Conservation (phyloP, 2,113 vertebrate species). For the Anoplopoma fimbria region DNA sequence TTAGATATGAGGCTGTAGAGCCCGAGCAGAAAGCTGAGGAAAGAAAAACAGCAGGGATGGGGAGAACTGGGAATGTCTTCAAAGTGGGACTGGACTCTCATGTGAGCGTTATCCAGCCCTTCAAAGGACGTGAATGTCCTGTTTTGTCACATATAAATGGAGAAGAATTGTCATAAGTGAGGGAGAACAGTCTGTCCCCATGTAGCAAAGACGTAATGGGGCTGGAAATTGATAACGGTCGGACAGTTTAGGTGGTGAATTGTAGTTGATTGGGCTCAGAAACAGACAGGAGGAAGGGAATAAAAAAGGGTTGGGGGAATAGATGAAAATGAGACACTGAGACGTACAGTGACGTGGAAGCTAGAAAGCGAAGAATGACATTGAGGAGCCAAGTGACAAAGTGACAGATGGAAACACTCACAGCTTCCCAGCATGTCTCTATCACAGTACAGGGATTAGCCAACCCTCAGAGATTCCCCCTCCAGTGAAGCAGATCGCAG, state of each 20-base stretch:
- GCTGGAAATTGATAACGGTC: not conserved
- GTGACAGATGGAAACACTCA: slow-evolving; percentile 54
- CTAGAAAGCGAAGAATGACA: slow-evolving; percentile 13
- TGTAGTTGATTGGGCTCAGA: slow-evolving; percentile 3
- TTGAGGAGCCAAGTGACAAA: slow-evolving; percentile 26
- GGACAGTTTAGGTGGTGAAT: slow-evolving; percentile 14
- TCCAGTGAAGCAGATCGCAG: slow-evolving; percentile 57
- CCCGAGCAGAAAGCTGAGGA: not conserved
- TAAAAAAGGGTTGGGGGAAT: not conserved
- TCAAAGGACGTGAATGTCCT: slow-evolving; percentile 18
- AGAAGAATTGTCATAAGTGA: slow-evolving; percentile 23
- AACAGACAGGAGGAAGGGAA: not conserved
- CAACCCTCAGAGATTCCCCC: slow-evolving; percentile 42
- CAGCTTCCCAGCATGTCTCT: slow-evolving; percentile 42
- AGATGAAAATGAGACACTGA: slow-evolving; percentile 5
- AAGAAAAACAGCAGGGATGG: not conserved
- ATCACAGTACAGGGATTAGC: slow-evolving; percentile 28
- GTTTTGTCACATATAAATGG: slow-evolving; percentile 22
- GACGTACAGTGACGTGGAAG: not conserved
- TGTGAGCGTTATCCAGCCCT: slow-evolving; percentile 15
- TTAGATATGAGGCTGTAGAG: not conserved
- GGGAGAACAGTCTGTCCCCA: not conserved
- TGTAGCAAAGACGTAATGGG: not conserved
- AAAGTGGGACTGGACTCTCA: slow-evolving; percentile 34
- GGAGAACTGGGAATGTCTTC: slow-evolving; percentile 15